Conservation (phyloP, 2,113 vertebrate genomes). For the Engystomops pustulosus region DNA sequence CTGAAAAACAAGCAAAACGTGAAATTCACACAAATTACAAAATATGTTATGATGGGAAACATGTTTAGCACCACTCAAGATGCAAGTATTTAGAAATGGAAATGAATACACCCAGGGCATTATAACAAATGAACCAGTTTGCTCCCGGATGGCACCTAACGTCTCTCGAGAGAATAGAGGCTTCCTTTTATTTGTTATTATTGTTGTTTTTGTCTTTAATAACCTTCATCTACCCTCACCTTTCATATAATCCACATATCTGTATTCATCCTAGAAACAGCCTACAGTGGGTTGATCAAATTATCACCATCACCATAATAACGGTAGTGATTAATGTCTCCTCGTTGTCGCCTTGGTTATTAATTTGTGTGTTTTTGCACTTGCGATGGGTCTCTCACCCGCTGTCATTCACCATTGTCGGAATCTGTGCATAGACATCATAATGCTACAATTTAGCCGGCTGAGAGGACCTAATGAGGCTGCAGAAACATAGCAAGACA, state of each 20-base stretch:
- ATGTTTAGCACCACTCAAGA: no score
- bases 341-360: constrained; percentile 14
- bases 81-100: no score
- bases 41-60: no score
- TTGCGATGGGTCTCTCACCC: not conserved
- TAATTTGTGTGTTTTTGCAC: constrained; percentile 34
- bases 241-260: not conserved
- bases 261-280: not conserved
- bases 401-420: not conserved
- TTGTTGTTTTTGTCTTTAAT: no score
- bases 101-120: no score
- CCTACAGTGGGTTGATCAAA: not conserved
- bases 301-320: not conserved
- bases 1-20: no score
- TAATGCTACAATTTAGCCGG: constrained; percentile 47
- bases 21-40: no score
- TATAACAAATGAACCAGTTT: no score
- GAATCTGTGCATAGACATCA: constrained; percentile 38
- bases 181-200: no score
- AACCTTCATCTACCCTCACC: not conserved
- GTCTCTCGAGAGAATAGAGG: no score
- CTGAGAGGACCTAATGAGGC: constrained; percentile 53
- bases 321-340: not conserved
- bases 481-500: constrained; percentile 22
- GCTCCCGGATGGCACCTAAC: no score